Base-by-base conservation (phyloP, 2,888 invertebrate species). In the Scaeva pyrastri region DNA sequence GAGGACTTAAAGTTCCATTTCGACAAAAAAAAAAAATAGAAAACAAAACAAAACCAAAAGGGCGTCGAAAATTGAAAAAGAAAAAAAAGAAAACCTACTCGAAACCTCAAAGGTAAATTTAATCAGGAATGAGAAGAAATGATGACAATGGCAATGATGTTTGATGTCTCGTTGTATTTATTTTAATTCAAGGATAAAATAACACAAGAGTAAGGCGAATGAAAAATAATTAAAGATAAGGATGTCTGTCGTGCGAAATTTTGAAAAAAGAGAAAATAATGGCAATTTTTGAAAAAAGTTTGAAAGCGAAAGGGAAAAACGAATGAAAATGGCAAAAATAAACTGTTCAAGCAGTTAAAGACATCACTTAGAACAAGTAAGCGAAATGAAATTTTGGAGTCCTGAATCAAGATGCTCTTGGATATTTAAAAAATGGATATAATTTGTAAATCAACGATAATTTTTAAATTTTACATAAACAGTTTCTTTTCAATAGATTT, bases 41-140 rank as follows among this genome's bases (percentile, higher is more conserved):
- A 64, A 62, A 58, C 31, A 45, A 31, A 16, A n/a, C 7, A 48
- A 23, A 26, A 19, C 50, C 45, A 56, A 31, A 68, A 64, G 68
- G 82, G 76, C 70, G 78, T 58, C 66, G 45, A 43, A 39, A 50
- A 52, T 6, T 16, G 11, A 41, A 31, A 41, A 21, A 31, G 2
- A 41, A 43, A n/a, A 31, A 45, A 26, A 26, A 10, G 16, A 45
- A 50, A 39, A 52, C 36, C 66, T 26, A 19, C 62, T 62, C 43
- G 43, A 56, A 78, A 68, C 78, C 83, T 78, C 83, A 87, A 87
- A 87, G 83, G 87, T 79, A 78, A 75, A 83, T 79, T 83, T 87
- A 87, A 87, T 83, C 87, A 83, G 78, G 72, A 83, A 78, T n/a
- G n/a, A n/a, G n/a, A 87, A 75, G 55, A 79, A 72, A 83, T 66